Conservation (phyloP, 2,113 vertebrate genomes). For the Tenrec ecaudatus region DNA sequence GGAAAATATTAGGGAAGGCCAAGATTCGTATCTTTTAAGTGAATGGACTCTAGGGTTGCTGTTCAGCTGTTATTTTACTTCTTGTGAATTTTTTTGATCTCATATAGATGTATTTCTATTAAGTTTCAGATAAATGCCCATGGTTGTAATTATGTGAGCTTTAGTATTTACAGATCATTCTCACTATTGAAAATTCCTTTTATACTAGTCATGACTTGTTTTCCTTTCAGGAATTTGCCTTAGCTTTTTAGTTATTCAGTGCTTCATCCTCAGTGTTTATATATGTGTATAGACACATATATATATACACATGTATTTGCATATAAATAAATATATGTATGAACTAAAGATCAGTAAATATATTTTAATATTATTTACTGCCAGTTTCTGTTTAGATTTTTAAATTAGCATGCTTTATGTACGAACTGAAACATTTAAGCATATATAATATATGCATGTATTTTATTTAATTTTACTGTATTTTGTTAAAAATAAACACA, state of each 20-base stretch:
- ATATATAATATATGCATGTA: too few species aligned
- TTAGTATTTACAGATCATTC: slow-evolving; percentile 60
- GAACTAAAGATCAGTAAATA: too few species aligned
- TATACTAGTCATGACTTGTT: slow-evolving; percentile 51
- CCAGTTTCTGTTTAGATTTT: too few species aligned
- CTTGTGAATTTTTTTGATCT: slow-evolving; percentile 63
- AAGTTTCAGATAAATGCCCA: slow-evolving; percentile 54
- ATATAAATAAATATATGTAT: too few species aligned
- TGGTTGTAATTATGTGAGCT: slow-evolving; percentile 54
- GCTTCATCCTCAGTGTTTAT: slow-evolving; percentile 67
- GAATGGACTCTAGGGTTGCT: background rate
- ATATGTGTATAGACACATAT: too few species aligned
- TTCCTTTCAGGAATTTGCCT: slow-evolving; percentile 59
- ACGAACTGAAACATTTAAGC: too few species aligned
- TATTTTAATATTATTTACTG: too few species aligned
- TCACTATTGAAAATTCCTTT: slow-evolving; percentile 59
- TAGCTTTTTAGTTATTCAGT: slow-evolving; percentile 73
- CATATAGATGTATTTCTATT: slow-evolving; percentile 60
- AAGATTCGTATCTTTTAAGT: slow-evolving; percentile 66
- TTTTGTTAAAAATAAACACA: too few species aligned
- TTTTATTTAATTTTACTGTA: too few species aligned
- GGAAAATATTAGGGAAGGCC: slow-evolving; percentile 56
- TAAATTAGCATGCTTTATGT: too few species aligned
- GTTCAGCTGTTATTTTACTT: slow-evolving; percentile 57
- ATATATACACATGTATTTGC: too few species aligned